A percentile compares a stretch with the other conserved stretches of the same genome.
These are phyloP conservation scores for Tachysurus vachellii DNA, from an alignment of 2,113 vertebrate species.

Conservation along the genomic window DNA sequence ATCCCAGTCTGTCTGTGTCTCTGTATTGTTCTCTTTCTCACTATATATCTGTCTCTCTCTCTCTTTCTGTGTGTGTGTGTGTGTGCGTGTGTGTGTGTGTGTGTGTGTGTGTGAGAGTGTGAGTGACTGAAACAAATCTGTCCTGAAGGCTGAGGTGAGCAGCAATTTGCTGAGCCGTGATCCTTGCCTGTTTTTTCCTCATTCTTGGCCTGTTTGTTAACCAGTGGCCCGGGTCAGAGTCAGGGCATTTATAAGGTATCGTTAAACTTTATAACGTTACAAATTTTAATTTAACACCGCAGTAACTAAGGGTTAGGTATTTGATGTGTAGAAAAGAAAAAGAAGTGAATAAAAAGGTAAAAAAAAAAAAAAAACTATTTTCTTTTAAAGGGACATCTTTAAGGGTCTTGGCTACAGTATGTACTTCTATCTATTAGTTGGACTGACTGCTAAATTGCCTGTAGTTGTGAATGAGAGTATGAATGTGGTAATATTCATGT, in stretches of 20 bases:
- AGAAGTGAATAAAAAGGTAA: background rate
- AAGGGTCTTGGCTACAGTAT: too few species aligned
- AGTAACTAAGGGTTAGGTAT: background rate
- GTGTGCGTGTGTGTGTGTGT: background rate
- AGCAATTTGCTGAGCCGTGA: background rate
- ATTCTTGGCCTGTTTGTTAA: background rate
- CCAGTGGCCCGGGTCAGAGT: background rate
- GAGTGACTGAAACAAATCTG: background rate
- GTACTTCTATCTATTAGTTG: too few species aligned
- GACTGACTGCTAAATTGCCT: background rate
- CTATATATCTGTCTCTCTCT: background rate
- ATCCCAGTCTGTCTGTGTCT: background rate
- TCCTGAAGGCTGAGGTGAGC: background rate
- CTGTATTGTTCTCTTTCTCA: background rate
- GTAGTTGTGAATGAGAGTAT: background rate
- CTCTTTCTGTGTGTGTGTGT: background rate
- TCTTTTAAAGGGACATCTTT: too few species aligned
- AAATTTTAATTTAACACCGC: background rate
- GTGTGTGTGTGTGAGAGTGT: background rate
- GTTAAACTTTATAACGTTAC: too few species aligned
- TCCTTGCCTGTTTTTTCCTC: background rate
- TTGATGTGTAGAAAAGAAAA: background rate
- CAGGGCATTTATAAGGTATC: background rate
- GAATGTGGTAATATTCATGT: background rate
- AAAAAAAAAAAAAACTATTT: too few species aligned